Conservation (phyloP, 1,140 invertebrate species). For the Ericerus pela region DNA sequence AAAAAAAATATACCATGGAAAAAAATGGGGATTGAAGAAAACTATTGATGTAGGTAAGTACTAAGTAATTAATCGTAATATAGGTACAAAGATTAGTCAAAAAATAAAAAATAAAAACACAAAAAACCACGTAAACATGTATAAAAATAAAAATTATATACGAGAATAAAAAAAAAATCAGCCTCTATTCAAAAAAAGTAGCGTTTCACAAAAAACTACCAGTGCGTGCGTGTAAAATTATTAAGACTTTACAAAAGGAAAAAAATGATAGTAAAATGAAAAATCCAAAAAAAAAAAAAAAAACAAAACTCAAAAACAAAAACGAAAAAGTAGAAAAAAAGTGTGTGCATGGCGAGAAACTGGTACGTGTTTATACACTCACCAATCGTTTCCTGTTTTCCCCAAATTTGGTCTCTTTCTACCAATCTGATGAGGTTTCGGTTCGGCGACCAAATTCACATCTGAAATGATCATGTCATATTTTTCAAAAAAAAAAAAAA, state of each 20-base stretch:
- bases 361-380: constrained; percentile 31
- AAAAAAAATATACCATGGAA: too few species aligned
- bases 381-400: constrained; percentile 69
- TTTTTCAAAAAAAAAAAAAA: not conserved
- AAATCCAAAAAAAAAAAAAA: not conserved
- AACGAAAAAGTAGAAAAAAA: too few species aligned
- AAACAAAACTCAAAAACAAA: too few species aligned
- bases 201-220: constrained; percentile 1
- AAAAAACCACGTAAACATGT: not conserved
- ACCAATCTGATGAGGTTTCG: constrained; percentile 65
- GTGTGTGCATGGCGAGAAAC: constrained; percentile 9
- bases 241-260: not conserved
- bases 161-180: not conserved
- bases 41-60: too few species aligned
- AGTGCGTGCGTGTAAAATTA: constrained; percentile 2
- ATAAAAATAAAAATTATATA: not conserved
- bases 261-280: not conserved
- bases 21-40: too few species aligned
- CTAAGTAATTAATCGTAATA: too few species aligned
- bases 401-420: constrained; percentile 60
- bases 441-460: constrained; percentile 70
- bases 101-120: not conserved
- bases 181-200: not conserved
- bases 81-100: not conserved
- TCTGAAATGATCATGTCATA: constrained; percentile 40